These are phyloP conservation scores for Agonopterix heracliana DNA, from an alignment of 2,888 invertebrate species.

Conservation along the genomic window DNA sequence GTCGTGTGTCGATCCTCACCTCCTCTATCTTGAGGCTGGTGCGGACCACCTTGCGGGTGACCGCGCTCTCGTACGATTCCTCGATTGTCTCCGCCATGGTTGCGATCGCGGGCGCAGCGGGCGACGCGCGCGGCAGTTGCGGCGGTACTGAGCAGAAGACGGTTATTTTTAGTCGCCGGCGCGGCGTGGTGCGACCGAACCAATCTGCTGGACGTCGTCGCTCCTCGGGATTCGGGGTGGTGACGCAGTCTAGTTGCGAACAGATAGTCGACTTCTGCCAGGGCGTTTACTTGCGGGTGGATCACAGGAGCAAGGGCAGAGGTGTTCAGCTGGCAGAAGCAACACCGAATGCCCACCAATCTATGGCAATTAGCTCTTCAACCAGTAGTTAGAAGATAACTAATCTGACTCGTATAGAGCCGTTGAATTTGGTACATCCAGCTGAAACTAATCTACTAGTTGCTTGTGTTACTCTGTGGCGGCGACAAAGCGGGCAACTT, in stretches of 20 bases:
- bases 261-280: conserved; percentile 2
- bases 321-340: too few species aligned
- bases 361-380: too few species aligned
- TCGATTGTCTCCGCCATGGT: conserved; percentile 82
- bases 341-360: too few species aligned
- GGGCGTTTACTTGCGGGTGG: background rate
- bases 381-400: too few species aligned
- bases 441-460: too few species aligned
- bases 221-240: conserved; percentile 38
- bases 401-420: too few species aligned
- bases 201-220: background rate
- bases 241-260: conserved; percentile 18
- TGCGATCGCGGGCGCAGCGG: conserved; percentile 61
- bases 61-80: conserved; percentile 81
- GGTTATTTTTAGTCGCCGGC: conserved; percentile 70
- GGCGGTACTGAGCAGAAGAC: conserved; percentile 65
- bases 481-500: background rate
- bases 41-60: conserved; percentile 82
- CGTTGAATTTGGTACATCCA: too few species aligned
- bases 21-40: conserved; percentile 83
- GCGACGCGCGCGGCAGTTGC: conserved; percentile 68
- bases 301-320: too few species aligned
- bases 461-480: too few species aligned
- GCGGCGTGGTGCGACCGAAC: conserved; percentile 11
- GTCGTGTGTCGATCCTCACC: conserved; percentile 75